Percentiles rank a stretch among this genome's conserved stretches.
Conservation (phyloP, 2,113 vertebrate species). For the Bubalus kerabau region DNA sequence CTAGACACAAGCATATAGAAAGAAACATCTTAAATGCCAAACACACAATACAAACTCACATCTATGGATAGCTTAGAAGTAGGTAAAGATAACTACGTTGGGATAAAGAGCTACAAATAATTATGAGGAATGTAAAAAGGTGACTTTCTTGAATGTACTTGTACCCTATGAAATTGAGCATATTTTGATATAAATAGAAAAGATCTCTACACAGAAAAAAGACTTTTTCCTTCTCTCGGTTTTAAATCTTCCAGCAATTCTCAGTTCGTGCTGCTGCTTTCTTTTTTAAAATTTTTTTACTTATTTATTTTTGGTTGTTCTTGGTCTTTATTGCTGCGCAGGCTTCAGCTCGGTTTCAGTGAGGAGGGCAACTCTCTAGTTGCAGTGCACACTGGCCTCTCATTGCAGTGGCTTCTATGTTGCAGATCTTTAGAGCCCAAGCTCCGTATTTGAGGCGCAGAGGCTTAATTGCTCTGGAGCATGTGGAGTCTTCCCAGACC, state of each 20-base stretch:
- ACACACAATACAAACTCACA: neutral
- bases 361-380: neutral
- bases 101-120: neutral
- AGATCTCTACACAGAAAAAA: neutral
- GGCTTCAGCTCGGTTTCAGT: neutral
- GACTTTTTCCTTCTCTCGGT: neutral
- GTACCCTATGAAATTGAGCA: neutral
- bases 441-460: neutral
- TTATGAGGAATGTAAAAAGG: neutral
- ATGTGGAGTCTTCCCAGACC: neutral
- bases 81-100: neutral
- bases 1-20: neutral
- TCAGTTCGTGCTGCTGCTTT: neutral
- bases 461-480: neutral
- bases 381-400: neutral
- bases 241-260: neutral
- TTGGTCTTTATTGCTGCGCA: neutral
- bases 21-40: neutral
- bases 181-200: neutral
- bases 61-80: fast-evolving
- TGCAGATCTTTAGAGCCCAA: neutral
- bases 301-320: neutral
- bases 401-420: neutral
- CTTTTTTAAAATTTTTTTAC: neutral
- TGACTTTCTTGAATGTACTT: neutral